These are phyloP conservation scores for Eueremaeus valkanovi DNA, from an alignment of 2,888 invertebrate species.

Conservation along the genomic window DNA sequence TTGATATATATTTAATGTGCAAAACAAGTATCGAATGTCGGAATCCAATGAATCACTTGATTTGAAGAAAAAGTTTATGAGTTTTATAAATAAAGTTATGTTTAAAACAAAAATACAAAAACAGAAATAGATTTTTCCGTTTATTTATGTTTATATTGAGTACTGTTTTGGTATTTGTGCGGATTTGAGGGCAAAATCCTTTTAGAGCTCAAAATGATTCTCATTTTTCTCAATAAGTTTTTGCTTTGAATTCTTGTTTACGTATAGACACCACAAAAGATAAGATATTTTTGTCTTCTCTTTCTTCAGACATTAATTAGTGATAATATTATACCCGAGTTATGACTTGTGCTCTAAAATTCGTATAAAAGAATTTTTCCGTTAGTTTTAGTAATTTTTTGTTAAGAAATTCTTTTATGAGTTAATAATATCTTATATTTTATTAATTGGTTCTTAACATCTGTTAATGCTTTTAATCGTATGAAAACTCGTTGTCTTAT, in stretches of 20 bases:
- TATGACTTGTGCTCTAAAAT: neutral
- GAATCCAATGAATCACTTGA: too few species aligned
- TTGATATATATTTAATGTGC: too few species aligned
- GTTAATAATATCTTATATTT: neutral
- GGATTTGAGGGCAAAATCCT: constrained; percentile 29
- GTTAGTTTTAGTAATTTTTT: neutral
- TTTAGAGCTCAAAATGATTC: neutral
- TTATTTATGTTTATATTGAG: neutral
- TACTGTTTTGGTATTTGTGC: neutral
- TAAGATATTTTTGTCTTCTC: neutral
- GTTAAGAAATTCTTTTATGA: neutral
- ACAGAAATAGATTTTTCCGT: neutral
- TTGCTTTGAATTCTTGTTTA: neutral
- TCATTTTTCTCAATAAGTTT: neutral
- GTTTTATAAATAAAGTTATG: too few species aligned
- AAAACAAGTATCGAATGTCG: too few species aligned
- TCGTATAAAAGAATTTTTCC: neutral
- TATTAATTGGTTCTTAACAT: neutral
- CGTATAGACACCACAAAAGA: neutral
- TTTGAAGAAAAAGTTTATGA: too few species aligned
- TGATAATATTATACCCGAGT: neutral
- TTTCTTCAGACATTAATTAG: neutral
- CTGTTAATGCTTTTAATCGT: neutral
- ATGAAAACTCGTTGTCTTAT: neutral
- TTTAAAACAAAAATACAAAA: too few species aligned